Conservation (phyloP, 2,113 vertebrate genomes). For the Ageneiosus marmoratus region DNA sequence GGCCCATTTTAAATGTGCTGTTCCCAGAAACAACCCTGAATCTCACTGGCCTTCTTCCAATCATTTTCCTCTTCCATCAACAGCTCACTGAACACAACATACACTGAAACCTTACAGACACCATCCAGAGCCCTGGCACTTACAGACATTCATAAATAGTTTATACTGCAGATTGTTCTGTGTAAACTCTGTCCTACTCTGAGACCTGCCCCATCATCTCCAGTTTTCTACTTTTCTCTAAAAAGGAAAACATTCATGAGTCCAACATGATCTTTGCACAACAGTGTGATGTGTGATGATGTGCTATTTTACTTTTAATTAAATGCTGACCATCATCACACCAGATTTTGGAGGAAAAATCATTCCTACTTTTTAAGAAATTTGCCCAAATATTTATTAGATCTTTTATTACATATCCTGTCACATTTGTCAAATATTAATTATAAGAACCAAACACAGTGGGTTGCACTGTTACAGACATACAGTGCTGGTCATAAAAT, state of each 20-base stretch:
- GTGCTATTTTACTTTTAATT: neutral
- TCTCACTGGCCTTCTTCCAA: neutral
- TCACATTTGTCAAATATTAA: neutral
- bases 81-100: neutral
- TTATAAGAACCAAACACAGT: neutral
- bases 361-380: neutral
- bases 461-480: neutral
- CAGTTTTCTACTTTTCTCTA: neutral
- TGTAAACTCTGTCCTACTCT: slow-evolving; percentile 1
- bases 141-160: slow-evolving; percentile 16
- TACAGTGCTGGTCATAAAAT: no score
- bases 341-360: neutral
- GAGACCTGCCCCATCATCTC: neutral
- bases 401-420: neutral
- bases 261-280: neutral
- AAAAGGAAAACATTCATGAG: neutral
- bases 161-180: slow-evolving; percentile 7
- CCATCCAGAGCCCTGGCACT: neutral
- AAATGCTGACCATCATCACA: neutral
- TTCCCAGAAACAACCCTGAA: neutral
- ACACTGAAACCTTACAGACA: neutral
- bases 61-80: neutral
- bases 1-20: neutral
- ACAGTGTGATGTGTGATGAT: neutral
- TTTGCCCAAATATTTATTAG: neutral